phyloP scores from a whole-genome alignment of 2,113 vertebrate species.

The Sturnira hondurensis region DNA sequence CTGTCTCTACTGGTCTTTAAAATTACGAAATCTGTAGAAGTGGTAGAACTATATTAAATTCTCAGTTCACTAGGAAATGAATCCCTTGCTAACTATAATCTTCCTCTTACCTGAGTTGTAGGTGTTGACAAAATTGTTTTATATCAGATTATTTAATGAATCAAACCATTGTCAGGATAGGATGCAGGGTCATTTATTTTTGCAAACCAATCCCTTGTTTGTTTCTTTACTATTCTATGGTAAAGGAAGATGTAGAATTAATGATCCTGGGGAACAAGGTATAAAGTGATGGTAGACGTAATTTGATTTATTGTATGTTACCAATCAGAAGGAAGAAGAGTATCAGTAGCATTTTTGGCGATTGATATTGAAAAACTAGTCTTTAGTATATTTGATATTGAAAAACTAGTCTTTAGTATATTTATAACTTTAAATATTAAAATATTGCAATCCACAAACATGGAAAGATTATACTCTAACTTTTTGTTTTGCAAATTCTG shows the following conservation, averaged over 20 bases:
- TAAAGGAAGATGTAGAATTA: slow-evolving; percentile 7
- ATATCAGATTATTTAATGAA: background rate
- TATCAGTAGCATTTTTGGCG: slow-evolving; percentile 8
- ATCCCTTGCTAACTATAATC: background rate
- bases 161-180: background rate
- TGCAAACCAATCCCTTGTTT: background rate
- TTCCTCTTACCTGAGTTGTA: background rate
- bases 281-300: background rate
- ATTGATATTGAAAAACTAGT: background rate
- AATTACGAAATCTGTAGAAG: background rate
- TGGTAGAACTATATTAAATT: background rate
- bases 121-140: background rate
- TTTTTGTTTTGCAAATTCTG: background rate
- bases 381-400: background rate
- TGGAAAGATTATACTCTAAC: background rate
- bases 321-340: background rate
- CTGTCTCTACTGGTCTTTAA: slow-evolving; percentile 4
- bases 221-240: background rate
- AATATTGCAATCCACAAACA: background rate
- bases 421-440: background rate
- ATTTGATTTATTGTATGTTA: background rate
- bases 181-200: background rate
- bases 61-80: background rate
- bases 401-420: background rate
- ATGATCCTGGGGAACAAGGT: background rate